These are phyloP conservation scores for Rhingia campestris DNA, from an alignment of 2,888 invertebrate species.

Conservation along the genomic window DNA sequence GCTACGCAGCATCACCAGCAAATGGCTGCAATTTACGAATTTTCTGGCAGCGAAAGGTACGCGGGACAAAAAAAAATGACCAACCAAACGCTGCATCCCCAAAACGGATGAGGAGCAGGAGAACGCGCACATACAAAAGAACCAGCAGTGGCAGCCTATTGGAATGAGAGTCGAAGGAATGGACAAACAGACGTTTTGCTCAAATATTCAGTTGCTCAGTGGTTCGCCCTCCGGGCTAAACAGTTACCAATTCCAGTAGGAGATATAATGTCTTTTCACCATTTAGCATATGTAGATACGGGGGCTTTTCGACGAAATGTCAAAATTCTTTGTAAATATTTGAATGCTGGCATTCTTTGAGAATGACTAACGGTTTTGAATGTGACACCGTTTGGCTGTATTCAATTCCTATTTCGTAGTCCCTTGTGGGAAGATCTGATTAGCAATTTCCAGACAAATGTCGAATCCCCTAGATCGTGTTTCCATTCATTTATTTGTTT, in stretches of 20 bases:
- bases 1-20: constrained; percentile 26
- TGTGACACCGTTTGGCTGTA: constrained; percentile 8
- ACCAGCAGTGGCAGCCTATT: constrained; percentile 14
- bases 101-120: constrained; percentile 46
- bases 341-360: constrained; percentile 6
- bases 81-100: constrained; percentile 39
- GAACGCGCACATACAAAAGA: constrained; percentile 19
- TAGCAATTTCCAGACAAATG: constrained; percentile 37
- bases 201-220: constrained; percentile 43
- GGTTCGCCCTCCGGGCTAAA: constrained; percentile 5
- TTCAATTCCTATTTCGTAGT: not conserved
- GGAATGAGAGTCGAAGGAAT: constrained; percentile 64
- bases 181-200: constrained; percentile 56
- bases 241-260: constrained; percentile 58
- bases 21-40: constrained; percentile 72
- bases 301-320: constrained; percentile 28
- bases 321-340: constrained; percentile 23
- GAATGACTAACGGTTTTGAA: constrained; percentile 27
- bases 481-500: constrained; percentile 10
- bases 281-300: constrained; percentile 36
- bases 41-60: constrained; percentile 57
- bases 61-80: constrained; percentile 12
- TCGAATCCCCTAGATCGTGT: constrained; percentile 11
- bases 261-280: constrained; percentile 22
- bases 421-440: constrained; percentile 27